A percentile compares a stretch with the other conserved stretches of the same genome.
These are phyloP conservation scores for Sylvicola fuscatus DNA, from an alignment of 2,888 invertebrate genomes.

Conservation along the genomic window DNA sequence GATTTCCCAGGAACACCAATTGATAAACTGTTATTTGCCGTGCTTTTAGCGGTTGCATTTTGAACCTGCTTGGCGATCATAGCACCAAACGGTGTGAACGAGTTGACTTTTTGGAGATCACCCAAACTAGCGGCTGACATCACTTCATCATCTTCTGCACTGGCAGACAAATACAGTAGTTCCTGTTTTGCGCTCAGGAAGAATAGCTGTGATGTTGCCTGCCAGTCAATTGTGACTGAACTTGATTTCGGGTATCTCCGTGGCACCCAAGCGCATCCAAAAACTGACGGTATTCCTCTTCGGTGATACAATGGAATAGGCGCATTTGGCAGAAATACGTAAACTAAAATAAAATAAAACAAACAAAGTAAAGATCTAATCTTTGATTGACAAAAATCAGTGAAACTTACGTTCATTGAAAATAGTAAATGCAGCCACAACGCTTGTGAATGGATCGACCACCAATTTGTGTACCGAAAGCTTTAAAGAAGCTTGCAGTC, in stretches of 20 bases:
- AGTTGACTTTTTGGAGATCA: constrained; percentile 12
- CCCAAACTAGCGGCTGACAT: constrained; percentile 20
- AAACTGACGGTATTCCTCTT: constrained; percentile 25
- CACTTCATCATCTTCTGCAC: constrained; percentile 19
- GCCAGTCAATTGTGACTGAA: constrained; percentile 32
- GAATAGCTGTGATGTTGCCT: constrained; percentile 35
- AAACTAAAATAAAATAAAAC: constrained; percentile 27
- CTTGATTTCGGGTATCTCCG: constrained; percentile 25
- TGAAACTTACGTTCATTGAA: constrained; percentile 34
- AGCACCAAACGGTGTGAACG: constrained; percentile 27
- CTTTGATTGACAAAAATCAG: constrained; percentile 2
- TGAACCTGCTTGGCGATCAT: constrained; percentile 22
- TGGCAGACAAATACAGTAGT: constrained; percentile 26
- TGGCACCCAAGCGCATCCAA: constrained; percentile 35
- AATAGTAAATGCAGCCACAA: constrained; percentile 41
- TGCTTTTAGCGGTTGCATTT: constrained; percentile 12
- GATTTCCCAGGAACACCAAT: constrained; percentile 23
- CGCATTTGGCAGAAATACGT: constrained; percentile 38
- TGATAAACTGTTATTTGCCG: constrained; percentile 8
- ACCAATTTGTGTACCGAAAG: constrained; percentile 20
- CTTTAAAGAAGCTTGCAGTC: constrained; percentile 34
- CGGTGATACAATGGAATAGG: constrained; percentile 31
- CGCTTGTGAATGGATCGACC: constrained; percentile 38
- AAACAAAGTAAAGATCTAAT: constrained; percentile 1
- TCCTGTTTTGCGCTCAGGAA: constrained; percentile 36